Evolutionary conservation across 23 tunicate genomes (phyloP), one percentile per base, ranked within the genome.

Genomic region (Aplidium turbinatum): DNA sequence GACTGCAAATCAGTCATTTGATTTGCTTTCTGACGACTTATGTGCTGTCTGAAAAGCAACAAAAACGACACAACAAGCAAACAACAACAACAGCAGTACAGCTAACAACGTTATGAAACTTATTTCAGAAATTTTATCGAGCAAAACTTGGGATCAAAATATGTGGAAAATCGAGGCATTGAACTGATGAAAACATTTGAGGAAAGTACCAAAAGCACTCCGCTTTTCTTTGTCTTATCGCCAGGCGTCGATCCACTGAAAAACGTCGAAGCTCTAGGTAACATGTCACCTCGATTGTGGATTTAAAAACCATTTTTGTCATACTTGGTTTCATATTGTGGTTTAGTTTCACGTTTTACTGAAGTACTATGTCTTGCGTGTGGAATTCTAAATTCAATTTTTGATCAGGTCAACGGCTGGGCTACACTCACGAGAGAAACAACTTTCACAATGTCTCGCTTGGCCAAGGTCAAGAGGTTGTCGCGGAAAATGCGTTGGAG

Each of bases 401-500:
- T n/a, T n/a, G n/a, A n/a, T n/a, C 31, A 89, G 96, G 96, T n/a
- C 77, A 82, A 33, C 63, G 65, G 42, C 84, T 89, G 33, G 96
- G 89, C 11, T 89, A 35, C 63, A 68, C 82, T 0, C 29, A 46
- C 40, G 96, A 89, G 4, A 28, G 72, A 19, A 69, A 72, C 24
- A 89, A 89, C 42, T 89, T 89, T 46, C 96, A 89, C 81, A 89
- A 70, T 56, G 80, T 89, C 2, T 89, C 96, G 3, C 77, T 89
- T 4, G 96, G 96, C 13, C 96, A 89, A 54, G 96, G 96, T 36
- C 96, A 89, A 64, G 96, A 89, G 53, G 77, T 82, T 30, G 87
- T 89, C 21, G 96, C 96, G 4, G 96, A 89, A 45, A 68, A 89
- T 26, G 85, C 89, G 9, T 77, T 89, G 18, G 75, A 77, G 25